Evolutionary conservation across 2,888 invertebrate genomes (phyloP).

Genomic region (Miltochrista miniata): DNA sequence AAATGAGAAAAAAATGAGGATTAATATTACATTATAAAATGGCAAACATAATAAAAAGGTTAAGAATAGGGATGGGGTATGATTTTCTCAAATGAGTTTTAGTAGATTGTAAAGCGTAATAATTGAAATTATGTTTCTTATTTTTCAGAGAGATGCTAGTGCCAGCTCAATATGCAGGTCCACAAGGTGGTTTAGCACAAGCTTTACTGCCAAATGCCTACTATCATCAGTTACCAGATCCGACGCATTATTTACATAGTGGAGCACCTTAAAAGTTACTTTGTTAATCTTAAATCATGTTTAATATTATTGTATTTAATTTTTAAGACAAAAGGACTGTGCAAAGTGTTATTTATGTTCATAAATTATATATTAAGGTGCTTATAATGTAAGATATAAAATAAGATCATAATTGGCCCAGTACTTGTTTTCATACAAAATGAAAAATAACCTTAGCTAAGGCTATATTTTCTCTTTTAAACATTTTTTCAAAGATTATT

Average conservation of each 20-base stretch:
- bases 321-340: slow-evolving; percentile 8
- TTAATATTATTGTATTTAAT: not conserved
- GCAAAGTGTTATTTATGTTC: slow-evolving; percentile 13
- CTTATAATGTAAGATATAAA: not conserved
- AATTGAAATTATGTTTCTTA: not conserved
- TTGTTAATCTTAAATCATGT: not conserved
- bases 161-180: slow-evolving; percentile 72
- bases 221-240: slow-evolving; percentile 74
- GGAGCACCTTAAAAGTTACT: slow-evolving; percentile 49
- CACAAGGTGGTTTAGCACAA: slow-evolving; percentile 67
- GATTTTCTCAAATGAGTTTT: not conserved
- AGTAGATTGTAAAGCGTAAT: not conserved
- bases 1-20: too few relatives aligned
- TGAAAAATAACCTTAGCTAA: too few relatives aligned
- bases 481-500: too few relatives aligned
- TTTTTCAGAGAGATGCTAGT: slow-evolving; percentile 74
- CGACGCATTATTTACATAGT: slow-evolving; percentile 68
- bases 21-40: too few relatives aligned
- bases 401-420: too few relatives aligned
- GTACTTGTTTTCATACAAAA: too few relatives aligned
- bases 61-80: not conserved
- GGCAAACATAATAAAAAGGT: too few relatives aligned
- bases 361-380: slow-evolving; percentile 1
- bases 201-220: slow-evolving; percentile 73
- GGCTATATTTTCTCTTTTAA: too few relatives aligned